phyloP scores from a whole-genome alignment of 2,113 vertebrate genomes.

The Heloderma charlesbogerti region DNA sequence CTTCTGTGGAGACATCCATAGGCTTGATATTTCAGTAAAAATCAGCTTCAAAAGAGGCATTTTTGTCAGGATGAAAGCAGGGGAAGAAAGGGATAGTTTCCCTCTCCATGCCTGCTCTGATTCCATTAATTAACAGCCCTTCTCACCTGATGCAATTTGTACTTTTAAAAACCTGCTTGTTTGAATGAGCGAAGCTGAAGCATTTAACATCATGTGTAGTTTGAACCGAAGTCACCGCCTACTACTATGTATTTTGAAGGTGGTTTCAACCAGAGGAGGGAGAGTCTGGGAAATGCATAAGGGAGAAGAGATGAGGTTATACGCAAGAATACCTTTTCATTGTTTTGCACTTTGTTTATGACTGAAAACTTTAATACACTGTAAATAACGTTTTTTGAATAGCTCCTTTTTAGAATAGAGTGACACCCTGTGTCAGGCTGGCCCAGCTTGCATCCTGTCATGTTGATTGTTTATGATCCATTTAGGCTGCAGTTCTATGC shows the following conservation, averaged over 20 bases:
- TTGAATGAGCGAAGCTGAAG: not conserved
- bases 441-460: not conserved
- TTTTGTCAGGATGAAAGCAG: not conserved
- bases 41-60: not conserved
- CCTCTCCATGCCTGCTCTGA: not conserved
- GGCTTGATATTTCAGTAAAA: too few species aligned
- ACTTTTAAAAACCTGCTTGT: not conserved
- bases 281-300: not conserved
- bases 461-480: not conserved
- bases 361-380: not conserved
- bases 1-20: too few species aligned
- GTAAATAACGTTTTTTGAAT: not conserved
- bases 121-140: not conserved
- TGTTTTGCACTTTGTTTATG: not conserved
- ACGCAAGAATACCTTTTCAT: not conserved
- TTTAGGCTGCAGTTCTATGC: not conserved
- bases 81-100: not conserved
- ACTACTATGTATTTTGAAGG: not conserved
- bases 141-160: not conserved
- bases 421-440: not conserved
- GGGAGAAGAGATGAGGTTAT: not conserved
- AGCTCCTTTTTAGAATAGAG: not conserved
- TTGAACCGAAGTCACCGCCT: not conserved
- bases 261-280: not conserved
- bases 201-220: not conserved